These are phyloP conservation scores for Pilophorus perplexus DNA, from an alignment of 2,888 invertebrate species.

Conservation along the genomic window DNA sequence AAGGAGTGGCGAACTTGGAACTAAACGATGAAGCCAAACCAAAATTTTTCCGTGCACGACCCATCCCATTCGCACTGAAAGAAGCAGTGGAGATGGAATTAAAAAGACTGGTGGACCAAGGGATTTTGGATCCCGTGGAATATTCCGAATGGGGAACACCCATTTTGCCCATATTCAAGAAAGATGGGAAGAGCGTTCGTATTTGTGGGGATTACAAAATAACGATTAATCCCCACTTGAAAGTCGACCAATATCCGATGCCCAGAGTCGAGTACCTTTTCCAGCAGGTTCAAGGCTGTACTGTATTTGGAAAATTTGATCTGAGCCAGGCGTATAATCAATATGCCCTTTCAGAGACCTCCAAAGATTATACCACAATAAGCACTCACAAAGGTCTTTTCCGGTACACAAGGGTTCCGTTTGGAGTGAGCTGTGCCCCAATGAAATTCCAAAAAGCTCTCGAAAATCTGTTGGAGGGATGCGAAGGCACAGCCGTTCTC, in stretches of 20 bases:
- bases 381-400: conserved; percentile 52
- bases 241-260: conserved; percentile 42
- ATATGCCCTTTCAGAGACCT: conserved; percentile 50
- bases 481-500: conserved; percentile 40
- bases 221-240: conserved; percentile 24
- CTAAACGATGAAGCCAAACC: conserved; percentile 46
- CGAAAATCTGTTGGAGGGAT: conserved; percentile 50
- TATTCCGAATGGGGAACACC: conserved; percentile 51
- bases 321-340: conserved; percentile 41
- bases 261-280: conserved; percentile 41
- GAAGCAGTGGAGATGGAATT: conserved; percentile 48
- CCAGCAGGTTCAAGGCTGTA: conserved; percentile 45
- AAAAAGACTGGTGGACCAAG: conserved; percentile 45
- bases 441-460: conserved; percentile 47
- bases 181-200: conserved; percentile 49
- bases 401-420: conserved; percentile 48
- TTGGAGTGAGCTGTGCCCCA: conserved; percentile 49
- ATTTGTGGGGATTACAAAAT: conserved; percentile 48
- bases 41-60: conserved; percentile 48
- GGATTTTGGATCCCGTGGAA: conserved; percentile 47
- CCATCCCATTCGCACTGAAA: conserved; percentile 48
- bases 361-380: conserved; percentile 50
- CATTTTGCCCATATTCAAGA: conserved; percentile 51
- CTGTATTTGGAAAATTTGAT: conserved; percentile 38
- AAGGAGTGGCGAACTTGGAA: conserved; percentile 26